Evolutionary conservation across 2,113 vertebrate genomes (phyloP), one percentile per base, ranked within the genome.

Genomic region (Orycteropus afer): DNA sequence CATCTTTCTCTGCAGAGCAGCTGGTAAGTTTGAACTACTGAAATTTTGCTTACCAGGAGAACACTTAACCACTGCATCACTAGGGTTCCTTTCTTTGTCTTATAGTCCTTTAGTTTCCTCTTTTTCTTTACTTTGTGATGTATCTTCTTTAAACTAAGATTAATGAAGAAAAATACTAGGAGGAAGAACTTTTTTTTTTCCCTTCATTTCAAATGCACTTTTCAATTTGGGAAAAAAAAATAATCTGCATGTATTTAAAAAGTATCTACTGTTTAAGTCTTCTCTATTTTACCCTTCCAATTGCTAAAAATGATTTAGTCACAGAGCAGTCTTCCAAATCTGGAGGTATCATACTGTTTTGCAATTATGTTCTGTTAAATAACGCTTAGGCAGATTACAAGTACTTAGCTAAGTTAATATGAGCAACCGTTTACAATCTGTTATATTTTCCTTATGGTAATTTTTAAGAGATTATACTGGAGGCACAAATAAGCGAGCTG

Each of bases 341-440:
- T 74, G 79, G 86, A 96, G 95, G 88, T 95, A 94, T 96, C 94
- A 94, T 87, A 95, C 91, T 94, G 86, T 85, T 97, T 90, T 95
- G 77, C 91, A 91, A 91, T 96, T 95, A 87, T 87, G 86, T 67
- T 96, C 86, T 94, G 93, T 97, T 97, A 97, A 96, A 96, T 96
- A 96, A 95, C 0, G n/a, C 90, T 97, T 97, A 96, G 89, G 59
- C 63, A 93, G 94, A 96, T 97, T 97, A 96, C 90, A 97, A 97
- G 92, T 94, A 95, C 76, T 97, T 95, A 97, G 96, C 96, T 97
- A 91, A 96, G 91, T 96, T 97, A 97, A 97, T 97, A 95, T 93
- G 97, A 95, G 91, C 90, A 95, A 95, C 95, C 86, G 0, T 97
- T 97, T 97, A 94, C 96, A 97, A 97, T 96, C 97, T 97, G 97